Evolutionary conservation across 1,140 invertebrate species (phyloP), one percentile per base, ranked within the genome.

Genomic region (Hetaerina americana): DNA sequence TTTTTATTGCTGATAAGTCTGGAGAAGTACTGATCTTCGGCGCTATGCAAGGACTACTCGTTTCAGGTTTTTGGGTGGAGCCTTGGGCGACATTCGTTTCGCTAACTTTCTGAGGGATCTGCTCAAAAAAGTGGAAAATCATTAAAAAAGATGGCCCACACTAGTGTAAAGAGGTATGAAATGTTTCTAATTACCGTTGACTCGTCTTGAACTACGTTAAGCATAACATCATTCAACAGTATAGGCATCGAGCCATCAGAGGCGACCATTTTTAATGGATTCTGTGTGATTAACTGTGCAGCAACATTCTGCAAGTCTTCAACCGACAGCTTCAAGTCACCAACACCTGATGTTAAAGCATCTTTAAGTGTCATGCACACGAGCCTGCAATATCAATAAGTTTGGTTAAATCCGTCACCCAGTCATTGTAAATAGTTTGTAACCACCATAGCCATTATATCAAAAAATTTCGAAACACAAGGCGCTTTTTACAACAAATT

Each of bases 301-400:
- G 81, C 81, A 24, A 82, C 78, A 69, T 79, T 79, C 70, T 80
- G 77, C 66, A 83, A 75, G 74, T 81, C 80, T 71, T 82, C 81
- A 12, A 79, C 80, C 15, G 81, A 82, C 26, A 82, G 71, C 73
- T 82, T 82, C 68, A 82, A 76, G 72, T 80, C 76, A 22, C 74
- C 75, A 66, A 77, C 74, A 8, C 74, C 78, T 22, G 78, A 78
- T 25, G 78, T 77, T 71, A 82, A 71, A 24, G 80, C 82, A 76
- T 82, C 82, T 73, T 78, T 81, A 57, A 83, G 71, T 0, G 81
- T 79, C 77, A 82, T 78, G 76, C 81, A 82, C 31, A 81, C 76
- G 31, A 82, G 72, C 25, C 82, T 83, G 72, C 74, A 81, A 79
- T 72, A 70, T 15, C 6, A 69, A 18, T 66, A 70, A 15, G 10